Conservation (phyloP, 2,888 invertebrate genomes). For the Emmelina monodactyla region DNA sequence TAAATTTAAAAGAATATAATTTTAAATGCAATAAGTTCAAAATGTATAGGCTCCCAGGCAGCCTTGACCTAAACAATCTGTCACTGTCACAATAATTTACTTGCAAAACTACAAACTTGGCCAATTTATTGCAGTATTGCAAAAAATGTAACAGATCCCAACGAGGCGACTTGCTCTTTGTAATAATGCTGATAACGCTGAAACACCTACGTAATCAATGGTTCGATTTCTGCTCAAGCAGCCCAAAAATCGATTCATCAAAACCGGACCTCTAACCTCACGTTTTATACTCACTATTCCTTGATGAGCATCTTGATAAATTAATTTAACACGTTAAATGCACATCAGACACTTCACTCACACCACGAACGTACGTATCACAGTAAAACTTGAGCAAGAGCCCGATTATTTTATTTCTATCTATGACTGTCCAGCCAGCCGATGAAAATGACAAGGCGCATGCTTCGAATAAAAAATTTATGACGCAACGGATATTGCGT, state of each 20-base stretch:
- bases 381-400: constrained; percentile 51
- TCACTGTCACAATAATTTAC: constrained; percentile 29
- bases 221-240: too few relatives aligned
- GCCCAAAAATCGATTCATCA: constrained; percentile 53
- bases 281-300: constrained; percentile 71
- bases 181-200: too few relatives aligned
- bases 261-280: constrained; percentile 45
- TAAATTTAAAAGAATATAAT: too few relatives aligned
- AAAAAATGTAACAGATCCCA: too few relatives aligned
- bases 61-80: constrained; percentile 44
- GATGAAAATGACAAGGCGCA: constrained; percentile 68
- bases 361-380: constrained; percentile 54
- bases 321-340: constrained; percentile 52
- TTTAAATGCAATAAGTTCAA: too few relatives aligned
- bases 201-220: too few relatives aligned
- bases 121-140: constrained; percentile 13
- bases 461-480: constrained; percentile 38
- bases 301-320: constrained; percentile 72
- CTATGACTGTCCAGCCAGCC: constrained; percentile 40
- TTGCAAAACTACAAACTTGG: constrained; percentile 11
- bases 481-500: constrained; percentile 73
- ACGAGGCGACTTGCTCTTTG: too few relatives aligned
- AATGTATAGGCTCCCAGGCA: constrained; percentile 8
- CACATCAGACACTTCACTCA: constrained; percentile 64
- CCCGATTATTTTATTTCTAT: constrained; percentile 51